Percentiles rank a stretch among this genome's conserved stretches.
Evolutionary conservation across 1,140 invertebrate species (phyloP).

Genomic region (Ceratoteleas bidentatus): DNA sequence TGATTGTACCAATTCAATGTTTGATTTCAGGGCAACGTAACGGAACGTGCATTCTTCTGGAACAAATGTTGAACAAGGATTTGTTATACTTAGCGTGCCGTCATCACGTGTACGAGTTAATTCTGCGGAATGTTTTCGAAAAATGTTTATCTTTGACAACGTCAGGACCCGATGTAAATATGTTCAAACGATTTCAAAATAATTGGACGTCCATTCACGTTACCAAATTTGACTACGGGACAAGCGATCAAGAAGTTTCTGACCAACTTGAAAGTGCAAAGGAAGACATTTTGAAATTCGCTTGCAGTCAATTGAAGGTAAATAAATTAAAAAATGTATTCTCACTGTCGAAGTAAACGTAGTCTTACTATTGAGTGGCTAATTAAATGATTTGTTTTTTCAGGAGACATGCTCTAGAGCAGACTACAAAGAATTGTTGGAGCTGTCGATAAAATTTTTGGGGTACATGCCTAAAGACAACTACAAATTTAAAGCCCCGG

Average conservation of each 20-base stretch:
- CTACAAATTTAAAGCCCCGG: not conserved
- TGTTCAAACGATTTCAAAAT: constrained; percentile 11
- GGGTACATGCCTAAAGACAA: constrained; percentile 2
- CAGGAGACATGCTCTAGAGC: not conserved
- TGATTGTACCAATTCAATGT: too few relatives aligned
- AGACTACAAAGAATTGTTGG: not conserved
- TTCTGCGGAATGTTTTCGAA: constrained; percentile 1
- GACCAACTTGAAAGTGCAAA: not conserved
- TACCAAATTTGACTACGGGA: not conserved
- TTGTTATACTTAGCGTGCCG: constrained; percentile 2
- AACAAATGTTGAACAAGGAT: constrained; percentile 1
- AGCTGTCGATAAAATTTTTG: constrained; percentile 3
- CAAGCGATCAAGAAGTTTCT: not conserved
- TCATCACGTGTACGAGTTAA: constrained; percentile 3
- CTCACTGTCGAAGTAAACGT: not conserved
- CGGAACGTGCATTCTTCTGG: constrained; percentile 9
- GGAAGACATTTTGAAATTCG: constrained; percentile 1
- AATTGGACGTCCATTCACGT: not conserved
- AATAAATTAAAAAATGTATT: not conserved
- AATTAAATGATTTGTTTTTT: not conserved
- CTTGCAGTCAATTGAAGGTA: constrained; percentile 5
- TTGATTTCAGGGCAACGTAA: constrained; percentile 5
- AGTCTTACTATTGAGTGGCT: not conserved
- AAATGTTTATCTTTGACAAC: not conserved
- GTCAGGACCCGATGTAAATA: not conserved